A percentile compares a stretch with the other conserved stretches of the same genome.
Conservation (phyloP, 92 coral and sea anemone genomes). For the Porites rus region DNA sequence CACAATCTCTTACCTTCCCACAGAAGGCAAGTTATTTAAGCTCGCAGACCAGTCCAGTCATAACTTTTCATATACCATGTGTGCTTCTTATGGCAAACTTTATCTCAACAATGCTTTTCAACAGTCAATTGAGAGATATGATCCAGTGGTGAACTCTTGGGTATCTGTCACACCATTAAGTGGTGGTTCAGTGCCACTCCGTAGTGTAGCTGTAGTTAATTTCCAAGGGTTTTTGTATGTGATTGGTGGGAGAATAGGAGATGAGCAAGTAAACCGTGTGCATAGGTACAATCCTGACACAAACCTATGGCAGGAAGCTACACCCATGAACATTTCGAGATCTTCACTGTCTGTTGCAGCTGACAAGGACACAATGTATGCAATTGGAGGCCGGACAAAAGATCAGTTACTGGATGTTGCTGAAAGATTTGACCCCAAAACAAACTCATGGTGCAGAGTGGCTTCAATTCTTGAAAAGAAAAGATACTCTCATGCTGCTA, state of each 20-base stretch:
- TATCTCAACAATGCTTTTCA: neutral
- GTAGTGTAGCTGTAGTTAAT: neutral
- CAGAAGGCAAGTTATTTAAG: constrained; percentile 8
- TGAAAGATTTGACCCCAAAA: no score
- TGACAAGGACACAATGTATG: neutral
- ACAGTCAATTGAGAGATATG: constrained; percentile 22
- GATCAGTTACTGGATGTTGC: no score
- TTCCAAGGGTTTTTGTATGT: neutral
- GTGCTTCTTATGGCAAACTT: constrained; percentile 2
- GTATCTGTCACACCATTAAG: neutral
- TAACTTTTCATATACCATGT: neutral
- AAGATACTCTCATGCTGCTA: no score
- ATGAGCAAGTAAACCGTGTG: no score
- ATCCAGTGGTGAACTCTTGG: neutral
- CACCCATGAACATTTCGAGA: neutral
- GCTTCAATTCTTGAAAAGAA: no score
- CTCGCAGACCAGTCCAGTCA: neutral
- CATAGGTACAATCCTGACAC: no score
- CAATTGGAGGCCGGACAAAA: no score
- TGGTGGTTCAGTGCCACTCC: neutral
- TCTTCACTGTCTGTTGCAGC: neutral
- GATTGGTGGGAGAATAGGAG: no score
- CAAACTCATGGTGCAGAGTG: no score
- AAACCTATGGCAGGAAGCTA: no score
- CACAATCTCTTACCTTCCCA: neutral